Conservation (phyloP, 1,140 invertebrate species). For the Melipona quadrifasciata region DNA sequence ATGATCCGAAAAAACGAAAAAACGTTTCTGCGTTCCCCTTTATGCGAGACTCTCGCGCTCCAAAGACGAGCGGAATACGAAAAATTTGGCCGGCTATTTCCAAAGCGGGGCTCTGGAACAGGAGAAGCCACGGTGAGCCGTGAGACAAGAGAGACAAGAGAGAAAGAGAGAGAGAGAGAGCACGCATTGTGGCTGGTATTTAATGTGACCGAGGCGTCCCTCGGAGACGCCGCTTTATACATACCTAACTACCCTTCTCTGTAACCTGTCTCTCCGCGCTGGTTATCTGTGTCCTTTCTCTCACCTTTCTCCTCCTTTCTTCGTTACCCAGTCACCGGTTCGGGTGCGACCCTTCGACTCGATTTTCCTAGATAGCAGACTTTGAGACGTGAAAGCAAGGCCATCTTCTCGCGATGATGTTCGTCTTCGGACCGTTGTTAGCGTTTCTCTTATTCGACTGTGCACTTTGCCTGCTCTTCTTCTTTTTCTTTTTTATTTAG, state of each 20-base stretch:
- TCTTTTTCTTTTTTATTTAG: no score
- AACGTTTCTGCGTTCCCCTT: neutral
- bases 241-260: constrained; percentile 55
- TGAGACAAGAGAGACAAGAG: neutral
- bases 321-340: neutral
- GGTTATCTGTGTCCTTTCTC: constrained; percentile 31
- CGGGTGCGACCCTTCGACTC: neutral
- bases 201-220: constrained; percentile 66
- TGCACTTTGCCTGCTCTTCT: no score
- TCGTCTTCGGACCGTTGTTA: neutral
- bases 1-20: neutral
- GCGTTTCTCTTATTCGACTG: neutral
- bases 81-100: constrained; percentile 10
- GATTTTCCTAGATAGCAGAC: neutral
- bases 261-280: constrained; percentile 26
- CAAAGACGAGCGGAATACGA: neutral
- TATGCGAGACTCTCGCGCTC: neutral
- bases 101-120: neutral
- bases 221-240: constrained; percentile 68
- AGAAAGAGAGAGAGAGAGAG: no score
- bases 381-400: neutral
- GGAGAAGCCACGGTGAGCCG: no score
- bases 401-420: neutral
- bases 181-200: constrained; percentile 64
- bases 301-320: neutral